Percentiles rank a stretch among this genome's conserved stretches.
phyloP scores from a whole-genome alignment of 2,797 vertebrate genomes.

The Aphelocoma californica region DNA sequence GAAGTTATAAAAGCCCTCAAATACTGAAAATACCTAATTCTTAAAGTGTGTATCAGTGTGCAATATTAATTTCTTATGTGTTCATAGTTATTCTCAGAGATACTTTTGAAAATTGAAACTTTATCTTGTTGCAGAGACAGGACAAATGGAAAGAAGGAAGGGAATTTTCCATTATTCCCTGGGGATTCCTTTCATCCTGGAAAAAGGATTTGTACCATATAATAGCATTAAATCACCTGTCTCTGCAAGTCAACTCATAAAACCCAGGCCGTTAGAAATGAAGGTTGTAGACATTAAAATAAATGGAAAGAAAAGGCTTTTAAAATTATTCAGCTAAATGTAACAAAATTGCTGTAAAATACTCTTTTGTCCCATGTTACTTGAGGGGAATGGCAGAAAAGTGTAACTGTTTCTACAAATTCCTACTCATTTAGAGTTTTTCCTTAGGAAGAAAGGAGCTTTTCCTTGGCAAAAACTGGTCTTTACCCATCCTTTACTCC shows the following conservation, averaged over 20 bases:
- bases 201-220: not conserved
- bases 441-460: not conserved
- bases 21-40: not conserved
- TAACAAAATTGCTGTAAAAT: not conserved
- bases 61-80: not conserved
- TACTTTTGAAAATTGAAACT: not conserved
- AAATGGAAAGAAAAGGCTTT: not conserved
- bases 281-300: not conserved
- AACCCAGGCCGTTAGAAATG: not conserved
- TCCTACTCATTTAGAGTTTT: not conserved
- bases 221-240: constrained; percentile 11
- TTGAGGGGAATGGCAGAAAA: not conserved
- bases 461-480: not conserved
- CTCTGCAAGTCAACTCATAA: not conserved
- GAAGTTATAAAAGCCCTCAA: not conserved
- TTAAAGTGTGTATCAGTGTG: not conserved
- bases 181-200: not conserved
- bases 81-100: not conserved
- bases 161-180: not conserved
- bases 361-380: not conserved
- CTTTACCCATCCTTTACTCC: not conserved
- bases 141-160: not conserved
- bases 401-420: not conserved
- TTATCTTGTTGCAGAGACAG: not conserved
- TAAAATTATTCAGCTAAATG: not conserved